Conservation (phyloP, 2,797 vertebrate genomes). For the Aeoliscus strigatus region DNA sequence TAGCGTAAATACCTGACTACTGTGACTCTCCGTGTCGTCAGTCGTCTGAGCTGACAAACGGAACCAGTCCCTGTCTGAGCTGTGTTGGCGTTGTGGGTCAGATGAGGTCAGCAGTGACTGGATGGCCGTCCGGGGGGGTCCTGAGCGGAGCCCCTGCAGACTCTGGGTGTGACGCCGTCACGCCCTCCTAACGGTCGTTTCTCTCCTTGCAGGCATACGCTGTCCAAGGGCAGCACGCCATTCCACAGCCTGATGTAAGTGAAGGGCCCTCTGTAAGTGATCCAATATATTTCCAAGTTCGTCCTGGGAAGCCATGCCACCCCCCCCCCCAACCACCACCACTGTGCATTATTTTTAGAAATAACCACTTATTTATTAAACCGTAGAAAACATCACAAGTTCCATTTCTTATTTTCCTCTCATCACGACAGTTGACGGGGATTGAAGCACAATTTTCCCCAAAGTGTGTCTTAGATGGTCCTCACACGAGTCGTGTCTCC, state of each 20-base stretch:
- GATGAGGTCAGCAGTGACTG: too few species aligned
- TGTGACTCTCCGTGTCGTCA: too few species aligned
- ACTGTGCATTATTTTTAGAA: constrained; percentile 20
- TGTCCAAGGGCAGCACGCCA: constrained; percentile 98
- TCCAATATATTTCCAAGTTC: constrained; percentile 68
- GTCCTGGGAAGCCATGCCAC: constrained; percentile 64
- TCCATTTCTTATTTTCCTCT: constrained; percentile 58
- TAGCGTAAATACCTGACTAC: too few species aligned
- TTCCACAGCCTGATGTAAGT: constrained; percentile 99
- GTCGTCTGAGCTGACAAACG: too few species aligned
- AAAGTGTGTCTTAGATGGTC: neutral
- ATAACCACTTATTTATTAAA: constrained; percentile 1
- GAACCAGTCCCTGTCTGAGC: too few species aligned
- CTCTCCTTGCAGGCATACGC: constrained; percentile 90
- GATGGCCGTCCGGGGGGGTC: too few species aligned
- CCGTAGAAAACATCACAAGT: constrained; percentile 15
- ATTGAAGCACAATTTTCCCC: constrained; percentile 28
- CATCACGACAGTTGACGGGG: constrained; percentile 45
- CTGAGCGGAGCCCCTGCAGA: too few species aligned
- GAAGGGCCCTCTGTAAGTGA: constrained; percentile 77
- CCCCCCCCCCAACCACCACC: constrained; percentile 34
- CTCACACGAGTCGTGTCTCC: constrained; percentile 13
- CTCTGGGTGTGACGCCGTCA: constrained; percentile 34
- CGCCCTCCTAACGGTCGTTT: constrained; percentile 58
- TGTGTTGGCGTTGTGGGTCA: neutral